Evolutionary conservation across 2,113 vertebrate species (phyloP).

Genomic region (Balaeniceps rex): DNA sequence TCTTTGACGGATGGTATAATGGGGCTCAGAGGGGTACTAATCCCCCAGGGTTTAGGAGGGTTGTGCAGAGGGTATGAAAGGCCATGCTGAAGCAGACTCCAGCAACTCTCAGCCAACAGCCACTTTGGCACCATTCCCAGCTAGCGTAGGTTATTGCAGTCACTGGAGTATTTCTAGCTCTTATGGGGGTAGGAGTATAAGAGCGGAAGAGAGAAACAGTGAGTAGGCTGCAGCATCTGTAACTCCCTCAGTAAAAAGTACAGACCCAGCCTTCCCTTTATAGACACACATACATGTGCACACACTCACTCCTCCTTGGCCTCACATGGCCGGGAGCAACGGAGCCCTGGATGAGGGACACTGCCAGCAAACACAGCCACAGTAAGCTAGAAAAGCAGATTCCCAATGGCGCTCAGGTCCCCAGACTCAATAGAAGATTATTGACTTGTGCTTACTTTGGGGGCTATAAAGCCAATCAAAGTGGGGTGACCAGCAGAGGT

Average conservation of each 20-base stretch:
- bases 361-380: not conserved
- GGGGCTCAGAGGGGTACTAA: conserved; percentile 8
- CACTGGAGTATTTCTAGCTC: conserved; percentile 31
- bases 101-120: not conserved
- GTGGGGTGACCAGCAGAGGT: not conserved
- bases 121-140: conserved; percentile 36
- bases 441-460: not conserved
- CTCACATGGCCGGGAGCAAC: not conserved
- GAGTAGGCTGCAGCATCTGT: not conserved
- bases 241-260: not conserved
- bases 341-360: not conserved
- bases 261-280: not conserved
- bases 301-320: not conserved
- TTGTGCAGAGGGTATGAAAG: conserved; percentile 23
- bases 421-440: not conserved
- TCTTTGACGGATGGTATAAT: conserved; percentile 33
- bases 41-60: not conserved
- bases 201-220: not conserved
- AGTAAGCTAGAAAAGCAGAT: not conserved
- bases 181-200: not conserved
- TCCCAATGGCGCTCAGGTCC: not conserved
- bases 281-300: not conserved
- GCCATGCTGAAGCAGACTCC: not conserved
- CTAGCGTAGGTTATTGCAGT: not conserved
- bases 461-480: not conserved